Evolutionary conservation across 2,113 vertebrate genomes (phyloP).

Genomic region (Platysteira castanea): DNA sequence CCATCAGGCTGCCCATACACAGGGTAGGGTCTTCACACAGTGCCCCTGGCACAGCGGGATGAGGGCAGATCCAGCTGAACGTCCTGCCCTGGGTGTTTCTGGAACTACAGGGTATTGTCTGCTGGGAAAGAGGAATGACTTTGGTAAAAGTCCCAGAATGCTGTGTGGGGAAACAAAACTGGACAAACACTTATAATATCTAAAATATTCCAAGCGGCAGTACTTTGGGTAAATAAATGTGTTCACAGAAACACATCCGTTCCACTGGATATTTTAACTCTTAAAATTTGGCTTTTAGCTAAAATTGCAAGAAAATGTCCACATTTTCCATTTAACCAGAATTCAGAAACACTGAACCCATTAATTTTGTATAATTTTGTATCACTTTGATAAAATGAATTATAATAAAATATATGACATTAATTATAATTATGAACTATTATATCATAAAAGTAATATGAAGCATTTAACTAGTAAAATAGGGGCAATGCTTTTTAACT

Average conservation of each 20-base stretch:
- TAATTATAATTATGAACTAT: background rate
- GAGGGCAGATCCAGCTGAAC: background rate
- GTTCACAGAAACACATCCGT: background rate
- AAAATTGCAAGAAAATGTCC: background rate
- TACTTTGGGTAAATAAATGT: background rate
- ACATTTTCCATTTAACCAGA: background rate
- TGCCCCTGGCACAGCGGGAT: background rate
- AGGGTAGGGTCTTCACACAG: too few species aligned
- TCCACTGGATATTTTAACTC: background rate
- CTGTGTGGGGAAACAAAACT: background rate
- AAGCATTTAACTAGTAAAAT: background rate
- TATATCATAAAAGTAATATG: background rate
- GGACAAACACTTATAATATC: background rate
- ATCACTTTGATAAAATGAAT: background rate
- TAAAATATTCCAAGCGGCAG: background rate
- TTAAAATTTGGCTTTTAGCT: background rate
- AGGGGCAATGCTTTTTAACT: background rate
- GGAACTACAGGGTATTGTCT: background rate
- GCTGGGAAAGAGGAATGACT: background rate
- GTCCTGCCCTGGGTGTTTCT: background rate
- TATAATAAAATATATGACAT: background rate
- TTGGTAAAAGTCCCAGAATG: background rate
- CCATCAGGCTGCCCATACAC: background rate
- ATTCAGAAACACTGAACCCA: background rate
- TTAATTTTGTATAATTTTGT: background rate